These are phyloP conservation scores for Mimachlamys varia DNA, from an alignment of 2,888 invertebrate species.

Conservation along the genomic window DNA sequence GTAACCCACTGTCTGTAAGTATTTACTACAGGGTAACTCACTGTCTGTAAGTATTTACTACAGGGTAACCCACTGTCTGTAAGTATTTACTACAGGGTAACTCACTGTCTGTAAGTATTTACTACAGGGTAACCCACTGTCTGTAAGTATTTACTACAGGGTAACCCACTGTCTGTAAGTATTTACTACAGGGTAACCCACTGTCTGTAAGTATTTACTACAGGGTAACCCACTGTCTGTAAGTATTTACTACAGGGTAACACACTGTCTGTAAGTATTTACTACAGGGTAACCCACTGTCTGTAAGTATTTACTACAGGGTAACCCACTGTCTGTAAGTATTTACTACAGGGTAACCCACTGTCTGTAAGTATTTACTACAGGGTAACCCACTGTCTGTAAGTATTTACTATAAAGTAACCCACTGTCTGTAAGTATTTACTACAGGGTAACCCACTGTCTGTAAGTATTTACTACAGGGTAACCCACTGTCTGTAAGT, in stretches of 20 bases:
- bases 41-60: neutral
- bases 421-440: neutral
- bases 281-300: conserved; percentile 79
- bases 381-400: conserved; percentile 10
- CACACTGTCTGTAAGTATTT: no score
- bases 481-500: conserved; percentile 3
- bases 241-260: neutral
- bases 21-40: neutral
- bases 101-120: neutral
- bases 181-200: neutral
- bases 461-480: neutral
- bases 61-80: conserved; percentile 2
- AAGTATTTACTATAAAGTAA: neutral
- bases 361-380: neutral
- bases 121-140: neutral
- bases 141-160: neutral
- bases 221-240: neutral
- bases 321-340: neutral
- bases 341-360: conserved; percentile 1
- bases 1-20: neutral
- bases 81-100: neutral
- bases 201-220: neutral
- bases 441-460: neutral
- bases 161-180: neutral
- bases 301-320: conserved; percentile 69